phyloP scores from a whole-genome alignment of 2,113 vertebrate species.

The Donacobius atricapilla region DNA sequence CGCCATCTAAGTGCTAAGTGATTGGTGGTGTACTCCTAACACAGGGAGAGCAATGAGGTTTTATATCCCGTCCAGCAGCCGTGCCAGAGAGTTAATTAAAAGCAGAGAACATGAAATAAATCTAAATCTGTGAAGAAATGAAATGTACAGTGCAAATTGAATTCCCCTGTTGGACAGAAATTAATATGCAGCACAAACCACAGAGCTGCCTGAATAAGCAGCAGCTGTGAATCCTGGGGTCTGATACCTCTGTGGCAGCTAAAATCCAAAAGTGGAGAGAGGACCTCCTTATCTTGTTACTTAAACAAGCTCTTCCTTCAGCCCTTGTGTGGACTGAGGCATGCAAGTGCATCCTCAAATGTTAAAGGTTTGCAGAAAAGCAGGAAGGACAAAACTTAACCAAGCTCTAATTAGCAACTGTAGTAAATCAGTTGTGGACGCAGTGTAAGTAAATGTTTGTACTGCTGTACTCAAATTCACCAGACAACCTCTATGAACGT shows the following conservation, averaged over 20 bases:
- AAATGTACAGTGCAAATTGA: conserved; percentile 93
- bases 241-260: conserved; percentile 38
- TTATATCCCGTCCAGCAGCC: conserved; percentile 84
- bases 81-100: conserved; percentile 95
- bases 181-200: conserved; percentile 81
- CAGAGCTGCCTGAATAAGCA: conserved; percentile 74
- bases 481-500: conserved; percentile 58
- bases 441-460: conserved; percentile 68
- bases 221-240: conserved; percentile 71
- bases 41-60: conserved; percentile 83
- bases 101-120: conserved; percentile 92
- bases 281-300: conserved; percentile 66
- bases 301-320: conserved; percentile 60
- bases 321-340: conserved; percentile 54
- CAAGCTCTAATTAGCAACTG: conserved; percentile 72
- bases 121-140: conserved; percentile 91
- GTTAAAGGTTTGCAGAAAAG: conserved; percentile 61
- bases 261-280: conserved; percentile 58
- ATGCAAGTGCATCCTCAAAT: conserved; percentile 60
- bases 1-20: conserved; percentile 91
- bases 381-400: conserved; percentile 73
- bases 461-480: conserved; percentile 32
- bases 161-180: conserved; percentile 83
- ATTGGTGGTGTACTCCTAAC: conserved; percentile 86
- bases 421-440: conserved; percentile 71